These are phyloP conservation scores for Craniophora ligustri DNA, from an alignment of 2,888 invertebrate species.

Conservation along the genomic window DNA sequence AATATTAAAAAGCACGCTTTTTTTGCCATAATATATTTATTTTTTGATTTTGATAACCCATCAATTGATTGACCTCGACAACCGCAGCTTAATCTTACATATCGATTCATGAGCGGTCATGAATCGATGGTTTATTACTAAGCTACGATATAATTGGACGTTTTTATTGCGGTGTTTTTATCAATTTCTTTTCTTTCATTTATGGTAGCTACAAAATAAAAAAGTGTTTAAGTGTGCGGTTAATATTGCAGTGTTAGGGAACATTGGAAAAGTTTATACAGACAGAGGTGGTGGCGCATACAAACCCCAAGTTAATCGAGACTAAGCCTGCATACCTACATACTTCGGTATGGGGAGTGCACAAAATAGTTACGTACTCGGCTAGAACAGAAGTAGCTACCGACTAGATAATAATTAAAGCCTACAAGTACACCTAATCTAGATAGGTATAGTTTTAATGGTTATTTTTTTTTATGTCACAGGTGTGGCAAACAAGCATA, in stretches of 20 bases:
- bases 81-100: no score
- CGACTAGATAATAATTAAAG: neutral
- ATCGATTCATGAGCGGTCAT: no score
- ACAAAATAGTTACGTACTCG: slow-evolving; percentile 34
- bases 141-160: neutral
- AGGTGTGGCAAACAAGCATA: no score
- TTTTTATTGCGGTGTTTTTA: slow-evolving; percentile 4
- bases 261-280: slow-evolving; percentile 71
- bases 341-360: slow-evolving; percentile 45
- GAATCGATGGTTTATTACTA: no score
- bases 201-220: slow-evolving; percentile 54
- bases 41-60: no score
- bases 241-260: slow-evolving; percentile 61
- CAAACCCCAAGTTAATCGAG: slow-evolving; percentile 74
- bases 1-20: no score
- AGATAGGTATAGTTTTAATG: neutral
- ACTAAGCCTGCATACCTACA: slow-evolving; percentile 53
- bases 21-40: no score
- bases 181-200: slow-evolving; percentile 51
- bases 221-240: slow-evolving; percentile 56
- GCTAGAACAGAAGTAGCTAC: slow-evolving; percentile 8
- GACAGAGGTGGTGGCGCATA: slow-evolving; percentile 67
- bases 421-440: neutral
- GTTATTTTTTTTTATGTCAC: no score
- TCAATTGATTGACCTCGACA: no score